These are phyloP conservation scores for Paramuricea clavata DNA, from an alignment of 92 coral and sea anemone genomes.

Conservation along the genomic window DNA sequence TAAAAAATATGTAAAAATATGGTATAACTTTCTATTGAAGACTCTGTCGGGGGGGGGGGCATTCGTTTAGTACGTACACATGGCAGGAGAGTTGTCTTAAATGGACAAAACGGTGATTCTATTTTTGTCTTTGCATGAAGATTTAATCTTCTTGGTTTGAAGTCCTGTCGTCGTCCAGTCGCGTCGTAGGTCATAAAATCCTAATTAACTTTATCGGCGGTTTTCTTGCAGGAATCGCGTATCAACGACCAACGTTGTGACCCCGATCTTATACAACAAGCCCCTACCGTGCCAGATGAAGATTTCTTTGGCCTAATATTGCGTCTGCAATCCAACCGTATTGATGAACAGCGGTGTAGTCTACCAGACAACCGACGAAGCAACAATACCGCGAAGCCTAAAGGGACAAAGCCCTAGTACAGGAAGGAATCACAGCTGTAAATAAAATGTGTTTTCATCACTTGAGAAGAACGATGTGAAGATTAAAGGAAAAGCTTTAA, in stretches of 20 bases:
- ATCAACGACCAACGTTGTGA: conserved; percentile 97
- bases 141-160: neutral
- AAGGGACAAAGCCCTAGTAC: conserved; percentile 17
- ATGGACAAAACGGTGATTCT: too few relatives aligned
- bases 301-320: conserved; percentile 98
- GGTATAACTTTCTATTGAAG: too few relatives aligned
- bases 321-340: conserved; percentile 95
- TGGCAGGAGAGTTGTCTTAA: too few relatives aligned
- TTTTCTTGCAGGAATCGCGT: conserved; percentile 49
- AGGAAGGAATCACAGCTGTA: conserved; percentile 44
- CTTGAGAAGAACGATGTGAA: neutral
- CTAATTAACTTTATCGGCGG: neutral
- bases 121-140: too few relatives aligned
- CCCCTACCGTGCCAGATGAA: conserved; percentile 99
- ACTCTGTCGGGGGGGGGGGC: too few relatives aligned
- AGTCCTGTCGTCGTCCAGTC: neutral
- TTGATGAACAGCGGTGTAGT: conserved; percentile 98
- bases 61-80: too few relatives aligned
- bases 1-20: neutral
- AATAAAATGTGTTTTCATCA: neutral
- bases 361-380: conserved; percentile 65
- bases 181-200: neutral
- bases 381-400: neutral
- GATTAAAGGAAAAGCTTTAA: neutral
- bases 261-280: conserved; percentile 84